Base-by-base conservation (phyloP, 2,797 vertebrate species). In the Cacajao melanocephalus region DNA sequence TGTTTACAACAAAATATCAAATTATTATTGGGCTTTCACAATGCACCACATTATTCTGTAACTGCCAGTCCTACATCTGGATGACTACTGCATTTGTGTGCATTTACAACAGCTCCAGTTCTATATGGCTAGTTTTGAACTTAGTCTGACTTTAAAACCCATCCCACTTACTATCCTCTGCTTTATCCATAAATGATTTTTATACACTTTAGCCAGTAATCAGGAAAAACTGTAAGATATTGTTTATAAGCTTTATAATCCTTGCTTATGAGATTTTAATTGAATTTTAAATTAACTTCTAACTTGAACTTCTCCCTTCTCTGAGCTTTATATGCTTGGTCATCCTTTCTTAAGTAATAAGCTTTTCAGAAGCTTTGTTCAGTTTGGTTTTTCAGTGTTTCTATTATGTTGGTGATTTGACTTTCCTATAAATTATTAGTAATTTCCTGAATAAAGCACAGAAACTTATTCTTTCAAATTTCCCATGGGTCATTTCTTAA, bases 221-320 rank as follows among this genome's bases (percentile, higher is more conserved):
- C 55, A 58, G 19, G 30, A 85, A 83, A 86, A 75, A 28, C 33
- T 5, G 0, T 61, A 13, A 28, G 5, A 86, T 64, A 86, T 83
- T 58, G 19, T 61, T 85, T 84, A 39, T 39, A 5, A 76, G 92
- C 30, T 58, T 83, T 58, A 50, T 67, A 50, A 79, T 55, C 33
- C 55, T 7, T 89, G 33, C 24, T 82, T 44, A 7, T 33, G 61
- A 84, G n/a, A 80, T 83, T 86, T 58, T 39, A 85, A 57, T 15
- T 88, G 50, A 75, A 92, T 94, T 92, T 48, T 57, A 48, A 48
- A 36, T 94, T 73, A 61, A 86, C 76, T 94, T 95, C 48, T 80
- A 48, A 75, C 24, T 67, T 57, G 76, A 85, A 50, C 61, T 17
- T 64, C 20, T 33, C 12, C 4, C 24, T 61, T 67, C 52, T 72